These are phyloP conservation scores for Tachyglossus aculeatus DNA, from an alignment of 2,797 vertebrate genomes.

Conservation along the genomic window DNA sequence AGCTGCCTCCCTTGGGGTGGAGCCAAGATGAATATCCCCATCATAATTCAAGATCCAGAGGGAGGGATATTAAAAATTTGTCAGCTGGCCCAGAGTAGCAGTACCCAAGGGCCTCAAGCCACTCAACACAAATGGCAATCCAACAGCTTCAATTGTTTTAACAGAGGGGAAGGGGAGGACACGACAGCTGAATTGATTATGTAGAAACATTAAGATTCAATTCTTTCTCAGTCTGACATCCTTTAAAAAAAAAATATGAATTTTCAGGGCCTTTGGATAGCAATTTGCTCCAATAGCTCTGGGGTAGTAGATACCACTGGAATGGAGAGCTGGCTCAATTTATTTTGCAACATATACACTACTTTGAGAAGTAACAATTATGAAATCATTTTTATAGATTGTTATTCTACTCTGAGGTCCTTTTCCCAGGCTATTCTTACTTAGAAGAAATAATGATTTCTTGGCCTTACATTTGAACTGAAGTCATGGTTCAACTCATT, in stretches of 20 bases:
- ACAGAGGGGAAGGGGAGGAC: no score
- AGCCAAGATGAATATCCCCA: no score
- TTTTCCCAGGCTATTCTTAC: accelerated
- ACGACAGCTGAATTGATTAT: no score
- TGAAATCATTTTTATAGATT: not conserved
- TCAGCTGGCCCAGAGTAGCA: no score
- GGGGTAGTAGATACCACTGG: constrained; percentile 53
- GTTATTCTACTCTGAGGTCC: no score
- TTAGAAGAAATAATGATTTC: not conserved
- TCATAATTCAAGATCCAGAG: no score
- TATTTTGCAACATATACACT: not conserved
- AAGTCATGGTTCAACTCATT: not conserved
- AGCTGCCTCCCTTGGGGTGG: no score
- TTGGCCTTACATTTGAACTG: not conserved
- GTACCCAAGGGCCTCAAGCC: no score
- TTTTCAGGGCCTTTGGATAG: not conserved
- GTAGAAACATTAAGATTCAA: no score
- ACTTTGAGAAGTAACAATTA: accelerated
- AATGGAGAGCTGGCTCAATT: not conserved
- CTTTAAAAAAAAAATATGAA: not conserved
- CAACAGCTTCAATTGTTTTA: no score
- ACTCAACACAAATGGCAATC: no score
- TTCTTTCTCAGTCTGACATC: not conserved
- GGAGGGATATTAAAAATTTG: no score
- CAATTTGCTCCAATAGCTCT: constrained; percentile 16